Percentiles rank a stretch among this genome's conserved stretches.
Evolutionary conservation across 2,113 vertebrate species (phyloP).

Genomic region (Redunca redunca): DNA sequence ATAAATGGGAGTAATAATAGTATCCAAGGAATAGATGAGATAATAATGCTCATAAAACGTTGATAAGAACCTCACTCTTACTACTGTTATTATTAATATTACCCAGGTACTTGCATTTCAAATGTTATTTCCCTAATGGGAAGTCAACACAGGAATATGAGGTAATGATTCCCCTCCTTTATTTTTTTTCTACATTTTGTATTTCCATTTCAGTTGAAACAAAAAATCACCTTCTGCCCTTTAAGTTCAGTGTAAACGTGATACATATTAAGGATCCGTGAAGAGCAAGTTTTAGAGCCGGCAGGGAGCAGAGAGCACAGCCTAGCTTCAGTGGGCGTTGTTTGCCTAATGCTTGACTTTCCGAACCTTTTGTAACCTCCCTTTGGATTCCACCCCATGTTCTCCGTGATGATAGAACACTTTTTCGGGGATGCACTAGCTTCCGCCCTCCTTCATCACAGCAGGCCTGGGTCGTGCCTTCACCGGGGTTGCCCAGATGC

Average conservation of each 20-base stretch:
- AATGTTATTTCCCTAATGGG: not conserved
- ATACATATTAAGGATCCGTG: not conserved
- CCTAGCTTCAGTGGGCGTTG: not conserved
- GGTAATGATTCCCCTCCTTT: not conserved
- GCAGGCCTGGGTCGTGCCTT: not conserved
- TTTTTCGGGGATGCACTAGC: not conserved
- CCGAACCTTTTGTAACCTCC: constrained; percentile 45
- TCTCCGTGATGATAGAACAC: not conserved
- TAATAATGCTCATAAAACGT: not conserved
- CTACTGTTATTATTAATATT: not conserved
- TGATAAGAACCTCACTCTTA: not conserved
- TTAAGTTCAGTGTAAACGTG: not conserved
- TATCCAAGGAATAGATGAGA: not conserved
- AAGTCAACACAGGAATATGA: not conserved
- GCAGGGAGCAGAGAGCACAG: not conserved
- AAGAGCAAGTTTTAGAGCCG: not conserved
- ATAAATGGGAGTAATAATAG: not conserved
- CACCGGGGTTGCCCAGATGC: not conserved
- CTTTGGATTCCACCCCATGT: constrained; percentile 42
- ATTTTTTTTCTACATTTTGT: not conserved
- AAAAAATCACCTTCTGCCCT: not conserved
- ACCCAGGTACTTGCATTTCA: not conserved
- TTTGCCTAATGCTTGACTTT: constrained; percentile 40
- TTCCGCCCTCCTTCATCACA: not conserved
- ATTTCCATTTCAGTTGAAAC: not conserved